Evolutionary conservation across 2,888 invertebrate genomes (phyloP).

Genomic region (Eupithecia insigniata): DNA sequence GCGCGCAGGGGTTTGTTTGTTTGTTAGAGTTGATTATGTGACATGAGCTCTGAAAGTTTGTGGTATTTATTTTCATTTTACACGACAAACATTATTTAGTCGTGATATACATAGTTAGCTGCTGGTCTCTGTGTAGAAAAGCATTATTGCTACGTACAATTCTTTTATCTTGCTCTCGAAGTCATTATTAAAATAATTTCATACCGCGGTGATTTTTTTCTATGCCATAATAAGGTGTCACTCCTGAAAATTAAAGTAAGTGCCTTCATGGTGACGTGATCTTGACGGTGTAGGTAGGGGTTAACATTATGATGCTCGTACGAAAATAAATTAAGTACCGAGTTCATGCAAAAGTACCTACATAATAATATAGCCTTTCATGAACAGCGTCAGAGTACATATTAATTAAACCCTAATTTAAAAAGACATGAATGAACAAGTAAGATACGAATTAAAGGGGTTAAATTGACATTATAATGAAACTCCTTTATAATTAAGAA

Average conservation of each 20-base stretch:
- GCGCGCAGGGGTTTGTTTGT: conserved; percentile 13
- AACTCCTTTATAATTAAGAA: conserved; percentile 35
- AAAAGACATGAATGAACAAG: not conserved
- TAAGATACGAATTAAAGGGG: conserved; percentile 16
- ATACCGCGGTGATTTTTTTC: not conserved
- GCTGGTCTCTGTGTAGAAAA: not conserved
- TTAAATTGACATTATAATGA: conserved; percentile 28
- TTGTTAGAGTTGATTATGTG: conserved; percentile 15
- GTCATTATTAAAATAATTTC: not conserved
- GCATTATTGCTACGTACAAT: not conserved
- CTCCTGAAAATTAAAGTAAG: not conserved
- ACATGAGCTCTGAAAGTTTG: conserved; percentile 1
- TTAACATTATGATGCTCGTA: not conserved
- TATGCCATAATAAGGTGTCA: not conserved
- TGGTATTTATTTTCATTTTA: not conserved
- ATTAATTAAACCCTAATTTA: not conserved
- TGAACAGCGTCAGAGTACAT: not conserved
- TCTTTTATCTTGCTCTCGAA: no score
- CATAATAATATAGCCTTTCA: no score
- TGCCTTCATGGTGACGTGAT: not conserved
- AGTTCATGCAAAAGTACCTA: not conserved
- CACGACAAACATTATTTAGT: not conserved
- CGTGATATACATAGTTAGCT: not conserved
- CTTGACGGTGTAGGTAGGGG: not conserved
- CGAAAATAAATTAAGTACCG: not conserved